Evolutionary conservation across 2,113 vertebrate genomes (phyloP).

Genomic region (Lethenteron camtschaticum): DNA sequence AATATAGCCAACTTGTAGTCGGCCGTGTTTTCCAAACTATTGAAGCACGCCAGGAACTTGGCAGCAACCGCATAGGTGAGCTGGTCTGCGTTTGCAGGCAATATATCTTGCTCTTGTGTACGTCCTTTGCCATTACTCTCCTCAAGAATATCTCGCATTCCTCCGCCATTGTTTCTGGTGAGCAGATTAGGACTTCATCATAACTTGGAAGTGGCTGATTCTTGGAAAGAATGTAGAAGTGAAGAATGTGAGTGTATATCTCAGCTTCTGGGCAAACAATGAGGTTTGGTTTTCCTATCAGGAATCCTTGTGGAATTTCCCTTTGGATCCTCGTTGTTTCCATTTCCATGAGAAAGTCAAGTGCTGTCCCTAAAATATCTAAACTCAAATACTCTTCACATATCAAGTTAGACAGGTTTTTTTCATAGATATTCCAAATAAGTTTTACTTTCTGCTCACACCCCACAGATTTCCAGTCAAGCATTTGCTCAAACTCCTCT

Average conservation of each 20-base stretch:
- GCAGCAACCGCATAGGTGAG: conserved; percentile 30
- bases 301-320: conserved; percentile 23
- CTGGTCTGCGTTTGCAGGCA: conserved; percentile 25
- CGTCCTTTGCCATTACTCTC: conserved; percentile 19
- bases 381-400: conserved; percentile 13
- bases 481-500: too few species aligned
- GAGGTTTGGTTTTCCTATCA: conserved; percentile 24
- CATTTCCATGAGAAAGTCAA: conserved; percentile 27
- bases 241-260: conserved; percentile 20
- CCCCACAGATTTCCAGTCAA: too few species aligned
- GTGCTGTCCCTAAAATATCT: conserved; percentile 30
- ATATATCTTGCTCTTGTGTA: conserved; percentile 22
- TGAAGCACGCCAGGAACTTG: conserved; percentile 20
- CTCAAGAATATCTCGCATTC: conserved; percentile 33
- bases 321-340: conserved; percentile 15
- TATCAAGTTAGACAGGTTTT: conserved; percentile 1
- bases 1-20: conserved; percentile 24
- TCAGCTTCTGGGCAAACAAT: conserved; percentile 22
- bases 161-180: conserved; percentile 24
- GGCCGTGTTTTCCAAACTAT: conserved; percentile 17
- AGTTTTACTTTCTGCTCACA: not conserved
- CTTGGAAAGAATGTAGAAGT: conserved; percentile 19
- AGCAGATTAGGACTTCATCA: conserved; percentile 33
- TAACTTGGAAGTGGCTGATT: conserved; percentile 21
- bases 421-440: not conserved